These are phyloP conservation scores for Microtus ochrogaster DNA, from an alignment of 2,113 vertebrate species.

Conservation along the genomic window DNA sequence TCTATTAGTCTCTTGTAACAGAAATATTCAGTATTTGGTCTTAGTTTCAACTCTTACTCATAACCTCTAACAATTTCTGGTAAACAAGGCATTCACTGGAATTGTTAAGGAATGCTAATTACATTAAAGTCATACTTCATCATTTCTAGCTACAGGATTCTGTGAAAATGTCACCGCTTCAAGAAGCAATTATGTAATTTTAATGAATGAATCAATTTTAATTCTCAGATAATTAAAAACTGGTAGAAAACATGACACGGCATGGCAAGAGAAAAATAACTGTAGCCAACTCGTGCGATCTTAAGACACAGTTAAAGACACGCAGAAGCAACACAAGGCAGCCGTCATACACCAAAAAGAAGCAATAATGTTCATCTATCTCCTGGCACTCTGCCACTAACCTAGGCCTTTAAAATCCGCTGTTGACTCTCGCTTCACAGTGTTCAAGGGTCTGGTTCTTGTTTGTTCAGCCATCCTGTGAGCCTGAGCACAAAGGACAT, in stretches of 20 bases:
- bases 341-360: not conserved
- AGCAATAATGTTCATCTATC: not conserved
- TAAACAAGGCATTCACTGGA: constrained; percentile 19
- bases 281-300: not conserved
- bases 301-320: constrained; percentile 5
- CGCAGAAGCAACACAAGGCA: not conserved
- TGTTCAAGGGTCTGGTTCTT: constrained; percentile 19
- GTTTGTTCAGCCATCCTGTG: constrained; percentile 40
- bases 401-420: not conserved
- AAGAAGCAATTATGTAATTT: constrained; percentile 22
- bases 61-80: constrained; percentile 2
- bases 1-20: not conserved
- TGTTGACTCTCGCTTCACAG: not conserved
- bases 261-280: not conserved
- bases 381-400: not conserved
- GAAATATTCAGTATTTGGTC: constrained; percentile 43
- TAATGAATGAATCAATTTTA: constrained; percentile 39
- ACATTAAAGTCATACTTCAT: not conserved
- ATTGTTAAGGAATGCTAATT: not conserved
- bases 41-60: constrained; percentile 28
- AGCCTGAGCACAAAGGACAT: constrained; percentile 64
- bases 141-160: not conserved
- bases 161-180: constrained; percentile 25
- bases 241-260: not conserved
- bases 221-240: constrained; percentile 37